Base-by-base conservation (phyloP, 1,140 invertebrate species). In the Zaprionus tsacasi region DNA sequence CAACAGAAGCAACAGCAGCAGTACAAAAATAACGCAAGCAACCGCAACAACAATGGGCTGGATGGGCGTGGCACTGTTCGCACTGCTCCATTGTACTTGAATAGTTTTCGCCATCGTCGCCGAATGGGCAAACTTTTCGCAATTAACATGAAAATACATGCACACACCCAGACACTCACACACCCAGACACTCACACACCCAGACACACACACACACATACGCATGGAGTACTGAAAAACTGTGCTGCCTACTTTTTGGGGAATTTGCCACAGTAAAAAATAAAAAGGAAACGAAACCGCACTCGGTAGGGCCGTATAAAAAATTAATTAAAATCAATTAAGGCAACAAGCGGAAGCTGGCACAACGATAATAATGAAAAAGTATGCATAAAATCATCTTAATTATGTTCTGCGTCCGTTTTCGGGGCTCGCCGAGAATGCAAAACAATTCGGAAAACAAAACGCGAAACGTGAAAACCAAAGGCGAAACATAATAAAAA, bases 301-400 rank as follows among this genome's bases (percentile, higher is more conserved):
- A 64, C 15, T 15, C 6, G 21, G 54, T 43, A 55, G 25, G 57
- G 17, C 15, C 17, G 76, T 66, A 88, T 83, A 87, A 87, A 87
- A 88, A 83, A 88, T 87, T 72, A 78, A 87, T 88, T 87, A 88
- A 87, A 87, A 87, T 89, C 83, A 87, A 87, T 88, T 87, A 88
- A 88, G 76, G 70, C 77, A 70, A 71, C 65, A 67, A 76, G 56
- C 60, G 76, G 74, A 78, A 68, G 71, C 65, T 60, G 56, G 60
- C 60, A 67, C 67, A 83, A 68, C 76, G 70, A 87, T 70, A 73
- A 80, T 64, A 89, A 81, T 76, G 71, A 70, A 76, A 77, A 78
- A 76, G 63, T 85, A 54, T 76, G 85, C 85, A 89, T 90, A 89
- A 89, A 85, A 89, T 85, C 78, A 89, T 75, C 85, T 83, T 89